A percentile compares a stretch with the other conserved stretches of the same genome.
Evolutionary conservation across 1,140 invertebrate genomes (phyloP).

Genomic region (Solen grandis): DNA sequence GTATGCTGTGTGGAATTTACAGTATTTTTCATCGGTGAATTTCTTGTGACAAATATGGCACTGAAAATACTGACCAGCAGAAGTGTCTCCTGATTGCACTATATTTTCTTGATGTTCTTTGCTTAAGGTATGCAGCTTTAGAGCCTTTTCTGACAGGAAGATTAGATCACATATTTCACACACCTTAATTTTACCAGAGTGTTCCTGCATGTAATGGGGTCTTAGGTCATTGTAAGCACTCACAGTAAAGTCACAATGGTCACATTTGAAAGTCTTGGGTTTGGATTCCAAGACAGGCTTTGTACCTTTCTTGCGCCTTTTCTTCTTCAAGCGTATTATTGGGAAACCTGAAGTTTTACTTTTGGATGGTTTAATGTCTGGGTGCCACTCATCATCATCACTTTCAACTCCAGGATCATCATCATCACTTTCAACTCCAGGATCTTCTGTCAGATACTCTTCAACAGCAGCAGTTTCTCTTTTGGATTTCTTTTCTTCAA

Average conservation of each 20-base stretch:
- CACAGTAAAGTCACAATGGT: constrained; percentile 73
- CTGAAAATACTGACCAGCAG: constrained; percentile 54
- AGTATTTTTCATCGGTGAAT: constrained; percentile 70
- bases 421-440: background rate
- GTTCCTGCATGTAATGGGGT: constrained; percentile 72
- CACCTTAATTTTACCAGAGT: constrained; percentile 67
- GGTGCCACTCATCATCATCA: background rate
- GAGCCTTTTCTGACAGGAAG: constrained; percentile 71
- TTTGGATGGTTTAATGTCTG: background rate
- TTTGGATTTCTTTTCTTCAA: background rate
- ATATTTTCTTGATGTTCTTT: constrained; percentile 67
- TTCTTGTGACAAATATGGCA: constrained; percentile 73
- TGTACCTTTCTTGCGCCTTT: background rate
- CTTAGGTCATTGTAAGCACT: constrained; percentile 67
- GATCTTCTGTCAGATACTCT: too few species aligned
- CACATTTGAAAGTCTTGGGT: constrained; percentile 68
- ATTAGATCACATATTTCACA: constrained; percentile 73
- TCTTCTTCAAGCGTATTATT: background rate
- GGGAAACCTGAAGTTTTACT: background rate
- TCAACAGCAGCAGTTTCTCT: background rate
- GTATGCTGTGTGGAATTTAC: constrained; percentile 72
- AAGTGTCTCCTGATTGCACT: constrained; percentile 50
- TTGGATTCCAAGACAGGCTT: too few species aligned
- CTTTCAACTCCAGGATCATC: background rate
- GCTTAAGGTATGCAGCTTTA: constrained; percentile 69